Percentiles rank a stretch among this genome's conserved stretches.
These are phyloP conservation scores for Tupaia chinensis DNA, from an alignment of 2,113 vertebrate species.

Conservation along the genomic window DNA sequence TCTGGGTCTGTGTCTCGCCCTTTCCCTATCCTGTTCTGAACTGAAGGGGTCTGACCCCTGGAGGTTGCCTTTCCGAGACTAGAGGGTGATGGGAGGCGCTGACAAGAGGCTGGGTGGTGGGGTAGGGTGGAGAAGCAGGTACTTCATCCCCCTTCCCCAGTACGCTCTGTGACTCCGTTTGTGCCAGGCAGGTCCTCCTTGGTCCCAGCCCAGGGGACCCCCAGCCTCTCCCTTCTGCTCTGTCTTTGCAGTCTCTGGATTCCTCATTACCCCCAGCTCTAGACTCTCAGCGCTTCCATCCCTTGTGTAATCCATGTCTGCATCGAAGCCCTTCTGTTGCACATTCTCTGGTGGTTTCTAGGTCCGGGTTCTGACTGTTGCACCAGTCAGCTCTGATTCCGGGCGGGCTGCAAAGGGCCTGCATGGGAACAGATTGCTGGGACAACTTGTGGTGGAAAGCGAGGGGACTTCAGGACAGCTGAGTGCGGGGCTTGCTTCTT, in stretches of 20 bases:
- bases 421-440: background rate
- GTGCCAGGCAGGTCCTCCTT: background rate
- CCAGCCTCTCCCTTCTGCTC: background rate
- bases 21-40: background rate
- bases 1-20: background rate
- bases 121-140: background rate
- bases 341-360: conserved; percentile 14
- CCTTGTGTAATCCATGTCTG: background rate
- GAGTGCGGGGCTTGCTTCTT: background rate
- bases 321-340: background rate
- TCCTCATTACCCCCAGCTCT: background rate
- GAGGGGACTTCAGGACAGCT: background rate
- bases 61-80: background rate
- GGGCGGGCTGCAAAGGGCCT: background rate
- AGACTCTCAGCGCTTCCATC: background rate
- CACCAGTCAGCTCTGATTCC: background rate
- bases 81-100: background rate
- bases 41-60: background rate
- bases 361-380: background rate
- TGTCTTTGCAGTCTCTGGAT: background rate
- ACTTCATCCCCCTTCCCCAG: background rate
- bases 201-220: background rate
- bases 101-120: background rate
- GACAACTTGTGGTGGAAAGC: background rate
- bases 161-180: background rate